phyloP scores from a whole-genome alignment of 2,113 vertebrate genomes.

The Neomonachus schauinslandi region DNA sequence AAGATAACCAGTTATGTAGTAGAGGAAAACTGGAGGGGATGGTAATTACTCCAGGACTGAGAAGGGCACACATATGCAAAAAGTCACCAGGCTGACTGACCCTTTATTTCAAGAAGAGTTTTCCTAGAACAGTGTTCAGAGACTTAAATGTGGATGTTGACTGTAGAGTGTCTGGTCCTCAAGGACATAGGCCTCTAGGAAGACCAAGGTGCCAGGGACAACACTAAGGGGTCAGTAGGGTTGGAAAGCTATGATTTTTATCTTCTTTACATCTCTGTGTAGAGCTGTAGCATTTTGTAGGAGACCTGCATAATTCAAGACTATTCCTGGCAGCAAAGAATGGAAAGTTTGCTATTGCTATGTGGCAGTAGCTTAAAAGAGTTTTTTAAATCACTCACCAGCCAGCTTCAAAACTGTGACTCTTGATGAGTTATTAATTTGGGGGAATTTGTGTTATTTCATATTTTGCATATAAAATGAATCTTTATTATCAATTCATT shows the following conservation, averaged over 20 bases:
- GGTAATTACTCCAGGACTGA: background rate
- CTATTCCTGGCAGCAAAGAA: background rate
- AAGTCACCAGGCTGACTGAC: background rate
- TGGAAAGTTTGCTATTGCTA: background rate
- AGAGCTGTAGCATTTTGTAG: background rate
- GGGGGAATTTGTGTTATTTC: conserved; percentile 28
- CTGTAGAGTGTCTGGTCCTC: background rate
- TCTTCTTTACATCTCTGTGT: background rate
- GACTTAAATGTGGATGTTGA: background rate
- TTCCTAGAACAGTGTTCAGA: background rate
- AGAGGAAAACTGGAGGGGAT: background rate
- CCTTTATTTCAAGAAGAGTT: background rate
- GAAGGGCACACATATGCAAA: background rate
- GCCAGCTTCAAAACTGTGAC: background rate
- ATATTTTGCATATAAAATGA: conserved; percentile 10
- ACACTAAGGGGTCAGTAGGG: background rate
- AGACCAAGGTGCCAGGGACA: background rate
- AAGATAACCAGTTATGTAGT: background rate
- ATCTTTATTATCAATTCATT: conserved; percentile 29
- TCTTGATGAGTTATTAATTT: conserved; percentile 50
- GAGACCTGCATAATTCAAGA: conserved; percentile 22
- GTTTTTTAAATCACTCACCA: conserved; percentile 3
- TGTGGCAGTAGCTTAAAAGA: background rate
- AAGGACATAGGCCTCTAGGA: background rate
- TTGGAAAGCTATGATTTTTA: background rate